phyloP scores from a whole-genome alignment of 2,888 invertebrate species.

The Clunio marinus region DNA sequence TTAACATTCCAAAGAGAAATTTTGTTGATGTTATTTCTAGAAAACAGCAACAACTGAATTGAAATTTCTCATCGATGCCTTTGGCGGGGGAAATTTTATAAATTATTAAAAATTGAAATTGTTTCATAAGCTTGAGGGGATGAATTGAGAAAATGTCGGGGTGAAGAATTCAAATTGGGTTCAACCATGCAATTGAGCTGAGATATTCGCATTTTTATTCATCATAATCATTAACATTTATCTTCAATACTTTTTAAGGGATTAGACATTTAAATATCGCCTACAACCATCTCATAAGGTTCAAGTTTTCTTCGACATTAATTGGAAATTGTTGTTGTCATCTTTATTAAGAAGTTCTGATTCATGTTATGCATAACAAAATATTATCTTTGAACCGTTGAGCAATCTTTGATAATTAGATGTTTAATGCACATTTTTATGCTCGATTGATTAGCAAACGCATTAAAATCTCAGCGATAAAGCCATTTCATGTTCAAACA shows the following conservation, averaged over 20 bases:
- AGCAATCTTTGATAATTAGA: slow-evolving; percentile 15
- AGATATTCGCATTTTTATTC: no score
- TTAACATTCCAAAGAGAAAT: slow-evolving; percentile 28
- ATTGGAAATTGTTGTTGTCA: no score
- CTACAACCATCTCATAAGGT: no score
- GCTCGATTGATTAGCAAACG: slow-evolving; percentile 33
- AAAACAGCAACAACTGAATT: not conserved
- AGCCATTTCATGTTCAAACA: not conserved
- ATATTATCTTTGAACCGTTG: no score
- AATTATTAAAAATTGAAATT: slow-evolving; percentile 28
- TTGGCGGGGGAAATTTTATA: not conserved
- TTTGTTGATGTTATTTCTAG: slow-evolving; percentile 9
- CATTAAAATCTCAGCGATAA: slow-evolving; percentile 14
- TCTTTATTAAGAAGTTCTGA: no score
- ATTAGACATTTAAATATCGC: no score
- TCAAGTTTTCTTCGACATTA: no score
- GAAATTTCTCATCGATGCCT: no score
- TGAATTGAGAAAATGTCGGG: slow-evolving; percentile 26
- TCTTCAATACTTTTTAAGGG: no score
- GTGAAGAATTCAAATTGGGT: slow-evolving; percentile 35
- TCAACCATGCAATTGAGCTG: slow-evolving; percentile 35
- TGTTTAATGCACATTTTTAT: slow-evolving; percentile 32
- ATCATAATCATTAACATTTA: no score
- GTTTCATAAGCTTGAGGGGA: slow-evolving; percentile 29
- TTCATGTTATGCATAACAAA: no score